phyloP scores from a whole-genome alignment of 1,140 invertebrate genomes.

The Aporrectodea caliginosa region DNA sequence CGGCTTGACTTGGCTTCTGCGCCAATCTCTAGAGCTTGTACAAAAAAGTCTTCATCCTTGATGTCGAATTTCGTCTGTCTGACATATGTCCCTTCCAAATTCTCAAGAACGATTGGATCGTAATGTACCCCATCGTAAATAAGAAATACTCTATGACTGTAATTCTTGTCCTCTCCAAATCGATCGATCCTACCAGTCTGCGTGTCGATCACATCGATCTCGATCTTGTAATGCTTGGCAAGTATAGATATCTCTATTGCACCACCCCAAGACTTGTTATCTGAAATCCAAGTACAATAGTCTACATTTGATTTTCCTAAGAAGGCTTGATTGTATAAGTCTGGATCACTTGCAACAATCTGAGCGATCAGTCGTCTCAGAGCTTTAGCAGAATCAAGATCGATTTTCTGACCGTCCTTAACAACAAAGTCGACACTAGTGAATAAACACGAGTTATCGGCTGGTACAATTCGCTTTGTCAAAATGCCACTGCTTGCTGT shows the following conservation, averaged over 20 bases:
- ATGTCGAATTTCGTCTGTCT: conserved; percentile 72
- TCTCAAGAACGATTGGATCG: conserved; percentile 85
- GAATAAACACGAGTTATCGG: conserved; percentile 93
- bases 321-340: conserved; percentile 78
- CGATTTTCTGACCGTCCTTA: conserved; percentile 65
- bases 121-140: conserved; percentile 96
- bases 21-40: conserved; percentile 77
- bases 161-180: conserved; percentile 89
- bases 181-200: conserved; percentile 82
- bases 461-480: conserved; percentile 83
- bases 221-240: conserved; percentile 79
- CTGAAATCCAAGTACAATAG: conserved; percentile 67
- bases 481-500: conserved; percentile 68
- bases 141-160: conserved; percentile 76
- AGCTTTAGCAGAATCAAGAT: conserved; percentile 66
- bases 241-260: conserved; percentile 88
- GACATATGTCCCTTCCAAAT: conserved; percentile 48
- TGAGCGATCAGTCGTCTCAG: conserved; percentile 83
- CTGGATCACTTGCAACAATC: conserved; percentile 70
- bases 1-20: conserved; percentile 78
- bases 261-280: conserved; percentile 76
- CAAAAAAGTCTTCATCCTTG: conserved; percentile 66
- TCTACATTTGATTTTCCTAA: conserved; percentile 78
- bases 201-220: conserved; percentile 91
- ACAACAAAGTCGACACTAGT: conserved; percentile 74